These are phyloP conservation scores for Isichthys henryi DNA, from an alignment of 2,113 vertebrate genomes.

Conservation along the genomic window DNA sequence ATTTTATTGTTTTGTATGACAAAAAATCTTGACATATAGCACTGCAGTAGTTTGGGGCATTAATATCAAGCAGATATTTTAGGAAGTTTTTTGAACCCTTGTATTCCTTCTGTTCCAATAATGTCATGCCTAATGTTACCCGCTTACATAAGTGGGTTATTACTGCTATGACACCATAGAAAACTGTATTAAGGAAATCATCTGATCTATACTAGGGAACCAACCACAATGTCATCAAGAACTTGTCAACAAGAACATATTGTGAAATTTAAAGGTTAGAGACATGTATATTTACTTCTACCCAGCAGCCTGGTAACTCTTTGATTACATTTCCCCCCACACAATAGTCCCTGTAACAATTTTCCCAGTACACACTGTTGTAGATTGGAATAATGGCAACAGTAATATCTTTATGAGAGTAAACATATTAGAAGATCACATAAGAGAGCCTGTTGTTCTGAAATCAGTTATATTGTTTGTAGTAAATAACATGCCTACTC, in stretches of 20 bases:
- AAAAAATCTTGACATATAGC: not conserved
- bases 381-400: not conserved
- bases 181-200: not conserved
- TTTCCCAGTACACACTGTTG: not conserved
- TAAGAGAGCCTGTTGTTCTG: not conserved
- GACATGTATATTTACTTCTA: not conserved
- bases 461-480: not conserved
- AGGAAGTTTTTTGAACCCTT: not conserved
- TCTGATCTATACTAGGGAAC: not conserved
- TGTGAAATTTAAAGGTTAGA: not conserved
- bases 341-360: not conserved
- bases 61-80: not conserved
- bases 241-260: not conserved
- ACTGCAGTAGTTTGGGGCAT: not conserved
- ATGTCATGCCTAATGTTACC: not conserved
- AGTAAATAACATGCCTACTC: not conserved
- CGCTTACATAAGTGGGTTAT: not conserved
- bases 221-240: not conserved
- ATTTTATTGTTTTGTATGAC: not conserved
- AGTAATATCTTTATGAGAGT: not conserved
- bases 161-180: not conserved
- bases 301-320: not conserved
- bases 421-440: not conserved
- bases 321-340: not conserved
- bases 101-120: not conserved